These are phyloP conservation scores for Apantesis nais DNA, from an alignment of 2,888 invertebrate species.

Conservation along the genomic window DNA sequence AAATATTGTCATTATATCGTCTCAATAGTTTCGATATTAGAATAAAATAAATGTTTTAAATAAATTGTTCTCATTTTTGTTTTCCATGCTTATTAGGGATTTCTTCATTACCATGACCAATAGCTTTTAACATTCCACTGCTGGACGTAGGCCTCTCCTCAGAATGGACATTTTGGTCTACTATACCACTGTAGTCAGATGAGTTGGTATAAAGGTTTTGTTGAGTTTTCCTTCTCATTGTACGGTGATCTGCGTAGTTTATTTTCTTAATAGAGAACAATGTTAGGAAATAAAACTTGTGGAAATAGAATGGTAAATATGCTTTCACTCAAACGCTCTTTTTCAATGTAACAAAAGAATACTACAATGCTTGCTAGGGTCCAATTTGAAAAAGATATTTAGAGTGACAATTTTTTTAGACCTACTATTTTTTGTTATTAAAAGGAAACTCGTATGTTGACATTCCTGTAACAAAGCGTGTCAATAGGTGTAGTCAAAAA, in stretches of 20 bases:
- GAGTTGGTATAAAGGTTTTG: too few species aligned
- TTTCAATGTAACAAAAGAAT: background rate
- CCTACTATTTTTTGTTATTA: too few species aligned
- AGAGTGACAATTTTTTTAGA: too few species aligned
- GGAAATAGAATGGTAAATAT: background rate
- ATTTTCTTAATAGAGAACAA: background rate
- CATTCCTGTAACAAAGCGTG: background rate
- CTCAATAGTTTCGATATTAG: conserved; percentile 59
- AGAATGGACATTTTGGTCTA: too few species aligned
- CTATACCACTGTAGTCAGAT: too few species aligned
- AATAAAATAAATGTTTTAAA: conserved; percentile 63
- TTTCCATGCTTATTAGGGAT: too few species aligned
- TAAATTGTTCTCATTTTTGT: conserved; percentile 35
- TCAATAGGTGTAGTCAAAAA: too few species aligned
- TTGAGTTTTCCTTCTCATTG: too few species aligned
- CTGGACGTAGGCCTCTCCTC: too few species aligned
- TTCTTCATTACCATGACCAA: too few species aligned
- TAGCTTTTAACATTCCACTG: too few species aligned
- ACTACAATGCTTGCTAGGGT: background rate
- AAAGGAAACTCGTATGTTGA: background rate
- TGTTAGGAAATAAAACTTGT: background rate
- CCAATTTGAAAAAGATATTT: background rate
- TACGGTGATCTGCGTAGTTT: too few species aligned
- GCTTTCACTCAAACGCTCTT: background rate
- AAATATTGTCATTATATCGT: conserved; percentile 62